A percentile compares a stretch with the other conserved stretches of the same genome.
These are phyloP conservation scores for Oscheius onirici DNA, from an alignment of 2,888 invertebrate species.

Conservation along the genomic window DNA sequence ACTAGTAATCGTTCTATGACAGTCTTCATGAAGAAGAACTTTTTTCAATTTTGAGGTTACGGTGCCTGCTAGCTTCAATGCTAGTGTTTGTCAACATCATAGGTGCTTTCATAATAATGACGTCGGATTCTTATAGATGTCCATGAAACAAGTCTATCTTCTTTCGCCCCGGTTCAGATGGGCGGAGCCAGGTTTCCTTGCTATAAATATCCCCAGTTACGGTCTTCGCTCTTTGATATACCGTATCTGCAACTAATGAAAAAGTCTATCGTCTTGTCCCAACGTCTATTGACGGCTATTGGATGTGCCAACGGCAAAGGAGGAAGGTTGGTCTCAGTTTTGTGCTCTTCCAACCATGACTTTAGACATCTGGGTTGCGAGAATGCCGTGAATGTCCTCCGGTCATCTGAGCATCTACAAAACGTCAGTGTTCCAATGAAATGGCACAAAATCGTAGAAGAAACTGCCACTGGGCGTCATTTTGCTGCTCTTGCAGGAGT, in stretches of 20 bases:
- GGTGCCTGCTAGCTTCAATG: too few species aligned
- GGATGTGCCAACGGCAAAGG: slow-evolving; percentile 65
- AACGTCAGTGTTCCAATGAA: slow-evolving; percentile 47
- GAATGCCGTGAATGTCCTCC: slow-evolving; percentile 55
- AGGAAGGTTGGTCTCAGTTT: slow-evolving; percentile 42
- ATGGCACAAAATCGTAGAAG: slow-evolving; percentile 59
- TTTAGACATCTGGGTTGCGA: slow-evolving; percentile 67
- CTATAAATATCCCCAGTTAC: slow-evolving; percentile 10
- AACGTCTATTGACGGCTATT: slow-evolving; percentile 51
- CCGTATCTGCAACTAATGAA: slow-evolving; percentile 31
- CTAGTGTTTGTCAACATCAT: too few species aligned
- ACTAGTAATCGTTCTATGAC: too few species aligned
- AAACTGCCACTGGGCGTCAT: slow-evolving; percentile 58
- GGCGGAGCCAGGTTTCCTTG: slow-evolving; percentile 23
- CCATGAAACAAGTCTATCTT: slow-evolving; percentile 11
- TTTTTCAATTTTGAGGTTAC: too few species aligned
- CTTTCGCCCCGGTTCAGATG: not conserved
- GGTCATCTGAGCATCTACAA: slow-evolving; percentile 52
- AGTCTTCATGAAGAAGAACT: too few species aligned
- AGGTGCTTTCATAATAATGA: too few species aligned
- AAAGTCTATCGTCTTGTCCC: slow-evolving; percentile 38
- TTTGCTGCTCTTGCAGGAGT: slow-evolving; percentile 58
- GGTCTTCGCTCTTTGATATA: slow-evolving; percentile 9
- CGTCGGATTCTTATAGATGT: slow-evolving; percentile 1
- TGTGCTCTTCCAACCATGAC: not conserved